A percentile compares a stretch with the other conserved stretches of the same genome.
Conservation (phyloP, 1,140 invertebrate species). For the Octopus bimaculoides region DNA sequence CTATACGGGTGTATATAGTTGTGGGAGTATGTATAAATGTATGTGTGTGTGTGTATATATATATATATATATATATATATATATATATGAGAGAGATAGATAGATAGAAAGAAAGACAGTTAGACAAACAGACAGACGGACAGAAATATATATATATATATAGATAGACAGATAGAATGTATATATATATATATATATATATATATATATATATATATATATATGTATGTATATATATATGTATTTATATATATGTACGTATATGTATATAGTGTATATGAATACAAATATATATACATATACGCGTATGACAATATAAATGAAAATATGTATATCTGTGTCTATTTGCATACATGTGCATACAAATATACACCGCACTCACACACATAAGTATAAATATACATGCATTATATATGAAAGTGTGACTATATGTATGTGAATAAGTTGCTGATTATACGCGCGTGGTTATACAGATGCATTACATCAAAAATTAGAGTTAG, state of each 20-base stretch:
- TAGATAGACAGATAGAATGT: not conserved
- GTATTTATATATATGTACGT: not conserved
- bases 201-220: not conserved
- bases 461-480: not conserved
- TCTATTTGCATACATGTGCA: not conserved
- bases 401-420: not conserved
- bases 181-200: not conserved
- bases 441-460: not conserved
- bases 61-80: not conserved
- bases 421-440: not conserved
- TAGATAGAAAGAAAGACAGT: too few species aligned
- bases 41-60: not conserved
- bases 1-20: not conserved
- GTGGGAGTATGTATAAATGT: not conserved
- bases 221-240: not conserved
- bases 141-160: constrained; percentile 1
- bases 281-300: not conserved
- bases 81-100: too few species aligned
- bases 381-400: not conserved
- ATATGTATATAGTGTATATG: not conserved
- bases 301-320: not conserved
- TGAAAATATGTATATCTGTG: not conserved
- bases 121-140: too few species aligned
- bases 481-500: too few species aligned
- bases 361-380: not conserved